Evolutionary conservation across 2,113 vertebrate species (phyloP).

Genomic region (Pholis gunnellus): DNA sequence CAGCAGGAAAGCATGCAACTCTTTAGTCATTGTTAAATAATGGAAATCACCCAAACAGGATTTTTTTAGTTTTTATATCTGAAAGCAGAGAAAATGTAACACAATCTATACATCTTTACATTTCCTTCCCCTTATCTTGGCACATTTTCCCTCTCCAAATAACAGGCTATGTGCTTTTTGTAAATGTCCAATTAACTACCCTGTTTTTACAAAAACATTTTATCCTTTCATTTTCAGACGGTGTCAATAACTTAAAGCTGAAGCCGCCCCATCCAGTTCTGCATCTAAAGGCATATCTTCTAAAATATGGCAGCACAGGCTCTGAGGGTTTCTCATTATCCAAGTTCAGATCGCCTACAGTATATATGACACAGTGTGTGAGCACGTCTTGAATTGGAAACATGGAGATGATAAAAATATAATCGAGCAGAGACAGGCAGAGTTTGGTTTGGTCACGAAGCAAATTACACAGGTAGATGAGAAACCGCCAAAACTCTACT

Average conservation of each 20-base stretch:
- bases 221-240: conserved; percentile 7
- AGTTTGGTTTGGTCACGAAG: neutral
- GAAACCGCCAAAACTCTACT: neutral
- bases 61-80: too few species aligned
- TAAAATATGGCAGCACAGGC: neutral
- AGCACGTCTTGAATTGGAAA: neutral
- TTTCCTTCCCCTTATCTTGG: neutral
- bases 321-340: conserved; percentile 11
- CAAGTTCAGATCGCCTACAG: conserved; percentile 16
- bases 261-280: neutral
- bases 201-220: neutral
- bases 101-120: neutral
- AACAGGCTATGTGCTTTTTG: neutral
- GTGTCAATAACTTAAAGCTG: conserved; percentile 1
- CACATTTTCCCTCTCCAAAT: neutral
- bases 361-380: neutral
- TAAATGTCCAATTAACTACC: neutral
- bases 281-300: neutral
- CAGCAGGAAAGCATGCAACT: neutral
- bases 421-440: neutral
- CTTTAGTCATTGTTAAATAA: neutral
- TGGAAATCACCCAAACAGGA: neutral
- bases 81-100: neutral
- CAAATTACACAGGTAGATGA: conserved; percentile 1
- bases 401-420: neutral